Evolutionary conservation across 2,888 invertebrate species (phyloP).

Genomic region (Ophion costatus): DNA sequence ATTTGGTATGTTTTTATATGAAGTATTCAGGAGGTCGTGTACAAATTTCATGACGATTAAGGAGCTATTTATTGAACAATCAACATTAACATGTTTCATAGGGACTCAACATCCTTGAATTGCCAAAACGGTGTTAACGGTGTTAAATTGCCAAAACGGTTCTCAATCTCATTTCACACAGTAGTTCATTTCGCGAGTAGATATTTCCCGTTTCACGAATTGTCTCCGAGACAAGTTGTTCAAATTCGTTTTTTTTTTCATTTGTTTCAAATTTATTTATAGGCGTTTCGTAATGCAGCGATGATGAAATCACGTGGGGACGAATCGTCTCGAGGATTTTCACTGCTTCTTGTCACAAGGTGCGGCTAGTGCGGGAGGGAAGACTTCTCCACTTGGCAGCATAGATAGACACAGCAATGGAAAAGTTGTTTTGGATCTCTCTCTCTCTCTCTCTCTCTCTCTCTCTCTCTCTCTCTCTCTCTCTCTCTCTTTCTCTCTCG

Average conservation of each 20-base stretch:
- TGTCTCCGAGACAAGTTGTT: background rate
- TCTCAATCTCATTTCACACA: background rate
- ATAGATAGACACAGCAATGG: constrained; percentile 25
- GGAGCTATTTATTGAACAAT: too few relatives aligned
- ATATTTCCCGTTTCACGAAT: background rate
- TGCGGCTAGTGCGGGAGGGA: background rate
- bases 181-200: background rate
- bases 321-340: constrained; percentile 29
- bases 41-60: too few relatives aligned
- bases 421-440: constrained; percentile 36
- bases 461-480: background rate
- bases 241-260: background rate
- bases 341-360: background rate
- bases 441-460: background rate
- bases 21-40: too few relatives aligned
- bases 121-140: too few relatives aligned
- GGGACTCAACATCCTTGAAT: too few relatives aligned
- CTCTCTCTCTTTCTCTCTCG: constrained; percentile 29
- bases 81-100: too few relatives aligned
- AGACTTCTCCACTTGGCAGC: constrained; percentile 24
- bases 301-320: constrained; percentile 45
- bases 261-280: constrained; percentile 12
- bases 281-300: constrained; percentile 5
- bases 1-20: too few relatives aligned
- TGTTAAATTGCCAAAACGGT: too few relatives aligned